Conservation (phyloP, 2,113 vertebrate species). For the Calidris pygmaea region DNA sequence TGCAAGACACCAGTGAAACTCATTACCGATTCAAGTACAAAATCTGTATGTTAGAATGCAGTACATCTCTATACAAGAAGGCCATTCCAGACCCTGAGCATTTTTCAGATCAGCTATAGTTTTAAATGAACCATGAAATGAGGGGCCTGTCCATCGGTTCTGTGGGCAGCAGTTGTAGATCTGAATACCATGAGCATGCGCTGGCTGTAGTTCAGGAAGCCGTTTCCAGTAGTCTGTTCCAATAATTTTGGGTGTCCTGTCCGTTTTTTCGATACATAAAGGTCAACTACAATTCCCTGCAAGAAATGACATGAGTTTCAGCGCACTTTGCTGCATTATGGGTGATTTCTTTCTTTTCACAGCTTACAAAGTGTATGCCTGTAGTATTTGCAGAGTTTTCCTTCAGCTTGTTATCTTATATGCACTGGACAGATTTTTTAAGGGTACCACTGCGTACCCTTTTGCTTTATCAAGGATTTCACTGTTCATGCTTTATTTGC, state of each 20-base stretch:
- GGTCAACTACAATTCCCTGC: background rate
- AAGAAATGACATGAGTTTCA: background rate
- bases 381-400: background rate
- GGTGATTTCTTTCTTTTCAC: background rate
- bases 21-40: background rate
- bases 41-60: background rate
- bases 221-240: background rate
- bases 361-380: background rate
- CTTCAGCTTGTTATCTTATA: background rate
- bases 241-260: background rate
- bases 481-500: background rate
- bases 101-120: background rate
- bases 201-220: background rate
- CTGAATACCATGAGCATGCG: background rate
- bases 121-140: background rate
- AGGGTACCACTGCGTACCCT: background rate
- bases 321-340: background rate
- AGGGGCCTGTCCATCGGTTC: background rate
- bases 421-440: background rate
- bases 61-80: background rate
- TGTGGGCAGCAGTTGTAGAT: background rate
- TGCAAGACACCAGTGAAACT: background rate
- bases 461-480: background rate
- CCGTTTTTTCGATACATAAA: background rate
- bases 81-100: background rate